phyloP scores from a whole-genome alignment of 2,888 invertebrate genomes.

The Zelleria hepariella region DNA sequence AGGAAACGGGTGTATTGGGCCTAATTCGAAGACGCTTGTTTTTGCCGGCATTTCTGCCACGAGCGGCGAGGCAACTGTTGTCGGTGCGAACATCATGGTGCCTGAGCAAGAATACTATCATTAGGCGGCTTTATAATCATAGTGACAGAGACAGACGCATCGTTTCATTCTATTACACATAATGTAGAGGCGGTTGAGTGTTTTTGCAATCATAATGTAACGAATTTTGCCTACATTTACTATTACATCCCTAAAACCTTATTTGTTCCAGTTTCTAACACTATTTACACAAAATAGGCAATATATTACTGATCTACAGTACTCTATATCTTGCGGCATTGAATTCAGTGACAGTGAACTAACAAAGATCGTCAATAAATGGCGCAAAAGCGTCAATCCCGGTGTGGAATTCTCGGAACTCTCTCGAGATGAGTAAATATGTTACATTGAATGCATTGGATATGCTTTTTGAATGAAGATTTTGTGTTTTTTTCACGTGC shows the following conservation, averaged over 20 bases:
- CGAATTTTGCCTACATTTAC: background rate
- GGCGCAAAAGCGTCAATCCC: slow-evolving; percentile 20
- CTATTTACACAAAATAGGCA: background rate
- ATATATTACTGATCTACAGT: background rate
- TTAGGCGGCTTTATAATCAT: background rate
- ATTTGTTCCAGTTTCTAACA: background rate
- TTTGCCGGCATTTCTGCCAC: slow-evolving; percentile 28
- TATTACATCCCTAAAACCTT: background rate
- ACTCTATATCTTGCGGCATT: background rate
- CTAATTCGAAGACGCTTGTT: slow-evolving; percentile 28
- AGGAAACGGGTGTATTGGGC: slow-evolving; percentile 26
- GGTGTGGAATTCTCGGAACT: slow-evolving; percentile 27
- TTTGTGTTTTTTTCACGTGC: slow-evolving; percentile 25
- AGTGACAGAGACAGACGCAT: background rate
- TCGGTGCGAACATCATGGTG: slow-evolving; percentile 5
- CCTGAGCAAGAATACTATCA: slow-evolving; percentile 6
- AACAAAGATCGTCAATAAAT: slow-evolving; percentile 3
- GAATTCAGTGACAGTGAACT: background rate
- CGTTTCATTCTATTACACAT: background rate
- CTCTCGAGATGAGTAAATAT: slow-evolving; percentile 40
- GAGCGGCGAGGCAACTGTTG: slow-evolving; percentile 23
- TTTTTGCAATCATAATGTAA: background rate
- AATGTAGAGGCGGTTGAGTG: background rate
- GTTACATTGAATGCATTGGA: slow-evolving; percentile 33
- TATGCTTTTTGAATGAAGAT: slow-evolving; percentile 23